These are phyloP conservation scores for Acrocephalus scirpaceus DNA, from an alignment of 2,797 vertebrate species.

Conservation along the genomic window DNA sequence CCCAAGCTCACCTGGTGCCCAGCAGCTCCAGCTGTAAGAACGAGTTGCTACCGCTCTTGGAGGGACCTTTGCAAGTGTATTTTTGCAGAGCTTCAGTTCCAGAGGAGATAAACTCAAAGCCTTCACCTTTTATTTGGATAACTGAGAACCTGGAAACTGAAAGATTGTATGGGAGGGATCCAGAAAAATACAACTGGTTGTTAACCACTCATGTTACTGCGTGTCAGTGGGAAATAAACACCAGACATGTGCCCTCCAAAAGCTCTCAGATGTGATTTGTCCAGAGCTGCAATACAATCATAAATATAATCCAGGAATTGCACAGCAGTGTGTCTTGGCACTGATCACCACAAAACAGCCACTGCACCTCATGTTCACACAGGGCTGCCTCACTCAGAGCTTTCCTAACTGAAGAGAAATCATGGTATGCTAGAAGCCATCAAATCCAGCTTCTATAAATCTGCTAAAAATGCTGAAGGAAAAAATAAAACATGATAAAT, in stretches of 20 bases:
- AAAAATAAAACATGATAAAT: not conserved
- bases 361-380: rapidly evolving
- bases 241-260: not conserved
- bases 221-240: not conserved
- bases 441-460: not conserved
- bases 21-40: not conserved
- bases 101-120: not conserved
- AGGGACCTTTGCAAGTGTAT: not conserved
- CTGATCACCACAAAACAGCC: not conserved
- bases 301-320: not conserved
- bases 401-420: not conserved
- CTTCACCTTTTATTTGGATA: not conserved
- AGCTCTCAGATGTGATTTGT: not conserved
- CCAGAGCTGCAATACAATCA: not conserved
- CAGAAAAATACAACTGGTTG: not conserved
- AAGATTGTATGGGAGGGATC: not conserved
- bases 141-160: not conserved
- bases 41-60: rapidly evolving
- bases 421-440: not conserved
- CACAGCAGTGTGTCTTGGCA: not conserved
- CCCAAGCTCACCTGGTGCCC: not conserved
- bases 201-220: not conserved
- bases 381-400: not conserved
- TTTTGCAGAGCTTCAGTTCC: not conserved
- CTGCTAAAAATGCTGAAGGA: not conserved